These are phyloP conservation scores for Ceratitis capitata DNA, from an alignment of 1,140 invertebrate species.

Conservation along the genomic window DNA sequence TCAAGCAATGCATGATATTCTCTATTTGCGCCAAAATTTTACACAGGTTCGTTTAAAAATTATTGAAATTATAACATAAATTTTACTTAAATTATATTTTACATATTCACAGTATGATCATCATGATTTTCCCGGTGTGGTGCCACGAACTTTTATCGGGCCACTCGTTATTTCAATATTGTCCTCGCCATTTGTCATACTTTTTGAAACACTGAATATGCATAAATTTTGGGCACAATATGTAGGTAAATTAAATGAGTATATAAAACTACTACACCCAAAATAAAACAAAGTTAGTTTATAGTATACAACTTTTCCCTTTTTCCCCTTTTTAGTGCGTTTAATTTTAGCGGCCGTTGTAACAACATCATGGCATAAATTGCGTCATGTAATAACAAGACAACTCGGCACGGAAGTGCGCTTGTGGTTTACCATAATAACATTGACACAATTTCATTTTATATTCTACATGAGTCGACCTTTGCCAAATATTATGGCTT, in stretches of 20 bases:
- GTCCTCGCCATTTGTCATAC: slow-evolving; percentile 78
- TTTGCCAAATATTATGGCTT: slow-evolving; percentile 95
- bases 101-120: slow-evolving; percentile 91
- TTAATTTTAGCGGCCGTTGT: slow-evolving; percentile 80
- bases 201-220: slow-evolving; percentile 75
- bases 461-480: slow-evolving; percentile 95
- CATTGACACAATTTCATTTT: slow-evolving; percentile 95
- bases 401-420: slow-evolving; percentile 82
- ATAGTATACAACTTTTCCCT: neutral
- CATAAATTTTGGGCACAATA: slow-evolving; percentile 92
- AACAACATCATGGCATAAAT: slow-evolving; percentile 77
- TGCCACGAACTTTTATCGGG: slow-evolving; percentile 95
- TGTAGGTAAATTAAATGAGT: slow-evolving; percentile 75
- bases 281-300: too few relatives aligned
- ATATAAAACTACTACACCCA: too few relatives aligned
- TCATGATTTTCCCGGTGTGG: slow-evolving; percentile 97
- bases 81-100: slow-evolving; percentile 42
- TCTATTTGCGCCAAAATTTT: slow-evolving; percentile 88
- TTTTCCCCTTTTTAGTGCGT: slow-evolving; percentile 78
- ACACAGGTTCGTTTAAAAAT: slow-evolving; percentile 75
- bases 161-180: slow-evolving; percentile 85
- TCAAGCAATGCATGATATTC: slow-evolving; percentile 96
- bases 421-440: slow-evolving; percentile 86
- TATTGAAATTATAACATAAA: neutral
- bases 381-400: slow-evolving; percentile 76